Base-by-base conservation (phyloP, 2,797 vertebrate genomes). In the Parauchenoglanis punctatus region DNA sequence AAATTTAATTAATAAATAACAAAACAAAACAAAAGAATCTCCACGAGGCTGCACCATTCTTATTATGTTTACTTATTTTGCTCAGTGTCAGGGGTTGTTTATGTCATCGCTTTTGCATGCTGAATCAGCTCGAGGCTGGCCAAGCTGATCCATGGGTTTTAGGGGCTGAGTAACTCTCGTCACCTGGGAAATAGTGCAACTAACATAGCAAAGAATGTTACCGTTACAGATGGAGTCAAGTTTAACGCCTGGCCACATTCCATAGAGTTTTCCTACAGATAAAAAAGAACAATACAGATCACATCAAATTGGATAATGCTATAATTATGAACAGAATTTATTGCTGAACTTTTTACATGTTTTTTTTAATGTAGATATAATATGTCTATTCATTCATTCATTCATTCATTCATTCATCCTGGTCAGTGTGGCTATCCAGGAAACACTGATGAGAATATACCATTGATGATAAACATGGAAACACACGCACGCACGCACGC, bases 231-330 rank as follows among this genome's bases (percentile, higher is more conserved):
- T 68, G 96, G 95, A 88, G 88, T 89, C 85, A 98, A 93, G 90
- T 91, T 91, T 12, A 86, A 88, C 0, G 94, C 97, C 75, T 95
- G 95, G 31, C 98, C 98, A 87, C 98, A 99, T 94, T 99, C 98
- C 96, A 98, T 97, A 0, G 98, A 98, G 89, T 99, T 98, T 90
- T 99, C 98, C 98, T 99, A 83, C 7, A 52, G 35, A 89, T 17
- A 58, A 17, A 85, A 87, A 12, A 81, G 20, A 80, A 81, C 1
- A 78, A 63, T 4, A 63, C 17, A 63, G 7, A 85, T 40, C 56
- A 59, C 31, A 73, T 15, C 1, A 72, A 31, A 54, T 20, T 31
- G 15, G 17, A 68, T 72, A 44, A 72, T 23, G 68, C 11, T 44
- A 44, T 44, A 44, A 10, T 44, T 72, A 44, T 72, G 18, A 40